Evolutionary conservation across 2,797 vertebrate species (phyloP).

Genomic region (Onychomys torridus): DNA sequence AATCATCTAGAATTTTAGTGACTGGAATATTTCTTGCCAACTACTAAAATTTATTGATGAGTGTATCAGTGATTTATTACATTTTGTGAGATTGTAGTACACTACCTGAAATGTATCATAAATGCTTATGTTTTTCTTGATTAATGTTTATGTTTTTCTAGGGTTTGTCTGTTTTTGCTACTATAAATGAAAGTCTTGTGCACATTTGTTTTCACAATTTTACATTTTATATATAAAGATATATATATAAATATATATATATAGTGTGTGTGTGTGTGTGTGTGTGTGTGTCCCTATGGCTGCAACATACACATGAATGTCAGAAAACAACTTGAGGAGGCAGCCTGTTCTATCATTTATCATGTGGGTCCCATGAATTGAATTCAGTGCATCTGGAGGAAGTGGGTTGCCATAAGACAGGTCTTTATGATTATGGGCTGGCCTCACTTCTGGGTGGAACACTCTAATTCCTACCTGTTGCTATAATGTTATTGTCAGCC

Average conservation of each 20-base stretch:
- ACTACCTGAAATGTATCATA: neutral
- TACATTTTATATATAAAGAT: neutral
- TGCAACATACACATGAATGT: neutral
- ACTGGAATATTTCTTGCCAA: neutral
- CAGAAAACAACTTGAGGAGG: neutral
- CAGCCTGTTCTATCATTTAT: neutral
- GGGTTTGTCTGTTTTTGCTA: neutral
- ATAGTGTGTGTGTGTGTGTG: neutral
- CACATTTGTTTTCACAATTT: neutral
- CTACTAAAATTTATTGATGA: neutral
- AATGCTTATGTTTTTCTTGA: neutral
- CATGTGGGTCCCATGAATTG: neutral
- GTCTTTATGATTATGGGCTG: neutral
- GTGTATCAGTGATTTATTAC: neutral
- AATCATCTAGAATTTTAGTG: neutral
- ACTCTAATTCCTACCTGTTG: neutral
- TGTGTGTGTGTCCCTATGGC: neutral
- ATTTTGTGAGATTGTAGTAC: neutral
- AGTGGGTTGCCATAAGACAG: too few relatives aligned
- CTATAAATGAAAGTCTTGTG: neutral
- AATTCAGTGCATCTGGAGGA: neutral
- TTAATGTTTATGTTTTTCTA: neutral
- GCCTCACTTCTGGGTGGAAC: rapidly evolving
- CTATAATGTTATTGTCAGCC: too few relatives aligned
- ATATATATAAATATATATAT: too few relatives aligned